Evolutionary conservation across 2,888 invertebrate genomes (phyloP), one percentile per base, ranked within the genome.

Genomic region (Drosophila siamana): DNA sequence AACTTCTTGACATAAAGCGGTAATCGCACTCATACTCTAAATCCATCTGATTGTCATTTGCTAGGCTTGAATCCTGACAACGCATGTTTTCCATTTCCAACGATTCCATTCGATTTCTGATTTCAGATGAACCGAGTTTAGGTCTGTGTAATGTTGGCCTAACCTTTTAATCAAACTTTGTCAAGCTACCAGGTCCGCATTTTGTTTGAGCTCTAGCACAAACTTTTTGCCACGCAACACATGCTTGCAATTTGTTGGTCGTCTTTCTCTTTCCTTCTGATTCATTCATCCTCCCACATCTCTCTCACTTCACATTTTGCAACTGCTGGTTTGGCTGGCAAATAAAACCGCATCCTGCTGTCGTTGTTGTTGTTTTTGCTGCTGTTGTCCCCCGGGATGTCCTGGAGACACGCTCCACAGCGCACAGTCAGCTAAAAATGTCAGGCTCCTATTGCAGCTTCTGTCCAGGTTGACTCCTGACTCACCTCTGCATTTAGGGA

Each of bases 161-260:
- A 50, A 47, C 54, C 47, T 69, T 73, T 69, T 69, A 67, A 74
- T 86, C 51, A 71, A 69, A 69, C 68, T 65, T 51, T 30, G 36
- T 36, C 28, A 6, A 19, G 28, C 15, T 36, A 3, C 60, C 15
- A 30, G 33, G 30, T 16, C 24, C 16, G 16, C 38, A 60, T 41
- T 55, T 47, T 46, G 50, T 54, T 62, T 36, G 26, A n/a, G n/a
- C 30, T 33, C 11, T 55, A 65, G 13, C 36, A 36, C 41, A 24
- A 65, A 62, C 44, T 62, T 44, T 60, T 43, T 69, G 38, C 43
- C 62, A 54, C 47, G 28, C 16, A 36, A 26, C 48, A 51, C 52
- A 43, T 19, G 51, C 44, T 48, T 40, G 9, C 50, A 62, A 71
- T 77, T 74, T 61, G 43, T 9, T 26, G 8, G n/a, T 26, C 11